Conservation (phyloP, 2,888 invertebrate genomes). For the Andrena haemorrhoa region DNA sequence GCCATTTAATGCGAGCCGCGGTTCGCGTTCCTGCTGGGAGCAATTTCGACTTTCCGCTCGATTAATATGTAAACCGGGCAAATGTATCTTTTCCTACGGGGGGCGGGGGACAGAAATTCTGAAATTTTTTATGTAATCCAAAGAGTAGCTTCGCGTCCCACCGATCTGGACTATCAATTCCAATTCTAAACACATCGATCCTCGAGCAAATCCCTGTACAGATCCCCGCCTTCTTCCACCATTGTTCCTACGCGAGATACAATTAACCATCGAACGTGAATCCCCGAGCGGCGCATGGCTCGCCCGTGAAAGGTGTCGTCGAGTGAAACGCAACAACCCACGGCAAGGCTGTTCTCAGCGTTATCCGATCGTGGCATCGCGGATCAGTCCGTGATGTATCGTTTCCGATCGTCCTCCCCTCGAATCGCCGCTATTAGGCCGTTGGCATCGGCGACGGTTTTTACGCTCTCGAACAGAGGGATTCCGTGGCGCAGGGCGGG, state of each 20-base stretch:
- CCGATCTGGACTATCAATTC: too few relatives aligned
- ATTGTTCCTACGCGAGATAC: not conserved
- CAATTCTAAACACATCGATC: too few relatives aligned
- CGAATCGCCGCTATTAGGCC: constrained; percentile 74
- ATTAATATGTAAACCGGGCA: not conserved
- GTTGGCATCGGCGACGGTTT: constrained; percentile 65
- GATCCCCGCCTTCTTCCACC: too few relatives aligned
- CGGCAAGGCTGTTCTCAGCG: not conserved
- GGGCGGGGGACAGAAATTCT: not conserved
- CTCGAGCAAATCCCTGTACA: too few relatives aligned
- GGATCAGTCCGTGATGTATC: constrained; percentile 68
- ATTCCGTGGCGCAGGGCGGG: constrained; percentile 34
- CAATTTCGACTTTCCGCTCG: constrained; percentile 6
- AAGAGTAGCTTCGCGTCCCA: too few relatives aligned
- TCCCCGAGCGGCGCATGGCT: not conserved
- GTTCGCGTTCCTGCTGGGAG: constrained; percentile 11
- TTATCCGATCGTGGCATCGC: constrained; percentile 49
- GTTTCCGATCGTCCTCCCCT: constrained; percentile 54
- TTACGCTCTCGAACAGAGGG: constrained; percentile 50
- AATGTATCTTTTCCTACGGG: not conserved
- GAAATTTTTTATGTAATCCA: not conserved
- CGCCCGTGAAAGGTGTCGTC: constrained; percentile 44
- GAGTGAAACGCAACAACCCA: constrained; percentile 12
- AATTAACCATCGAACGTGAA: not conserved
- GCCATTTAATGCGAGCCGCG: constrained; percentile 13